Evolutionary conservation across 2,797 vertebrate species (phyloP), one percentile per base, ranked within the genome.

Genomic region (Malurus splendens): DNA sequence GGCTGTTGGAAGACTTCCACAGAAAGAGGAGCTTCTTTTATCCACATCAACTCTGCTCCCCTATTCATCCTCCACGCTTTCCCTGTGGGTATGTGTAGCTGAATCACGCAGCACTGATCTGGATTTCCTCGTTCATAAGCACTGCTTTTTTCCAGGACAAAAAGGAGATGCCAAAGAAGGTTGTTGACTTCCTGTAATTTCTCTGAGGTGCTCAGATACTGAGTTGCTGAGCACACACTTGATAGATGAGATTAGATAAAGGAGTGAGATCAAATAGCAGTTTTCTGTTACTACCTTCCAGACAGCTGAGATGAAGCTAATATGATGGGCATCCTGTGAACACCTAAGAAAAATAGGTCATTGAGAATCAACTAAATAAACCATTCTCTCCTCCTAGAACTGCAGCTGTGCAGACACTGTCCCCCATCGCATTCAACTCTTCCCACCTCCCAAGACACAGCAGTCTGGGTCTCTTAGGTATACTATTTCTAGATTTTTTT

Each of bases 161-260:
- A 91, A 89, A 72, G 51, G 48, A 90, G 79, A 92, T 54, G 56
- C 62, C 17, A 24, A 75, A 89, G 80, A 90, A 90, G 78, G 85
- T 88, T 90, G 86, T 88, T 90, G 83, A 82, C 81, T 92, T 90
- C 4, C 0, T 86, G 89, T 92, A 89, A 92, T 93, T 90, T 93
- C 89, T 93, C 86, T 68, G 77, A 93, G 87, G 74, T 65, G n/a
- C 80, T 93, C 78, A 90, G 86, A 84, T 82, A 82, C 82, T 0
- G 0, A 86, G 60, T 77, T 77, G 51, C 87, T 84, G 74, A 52
- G 65, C 61, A 77, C 79, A 70, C n/a, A 80, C 93, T 77, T 66
- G 94, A 84, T 88, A 92, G 90, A 90, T 86, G 90, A 93, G 92
- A 95, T 93, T 93, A 93, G 95, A 93, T 93, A 95, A 89, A 90